phyloP scores from a whole-genome alignment of 2,113 vertebrate species.

The Tychaedon coryphoeus region DNA sequence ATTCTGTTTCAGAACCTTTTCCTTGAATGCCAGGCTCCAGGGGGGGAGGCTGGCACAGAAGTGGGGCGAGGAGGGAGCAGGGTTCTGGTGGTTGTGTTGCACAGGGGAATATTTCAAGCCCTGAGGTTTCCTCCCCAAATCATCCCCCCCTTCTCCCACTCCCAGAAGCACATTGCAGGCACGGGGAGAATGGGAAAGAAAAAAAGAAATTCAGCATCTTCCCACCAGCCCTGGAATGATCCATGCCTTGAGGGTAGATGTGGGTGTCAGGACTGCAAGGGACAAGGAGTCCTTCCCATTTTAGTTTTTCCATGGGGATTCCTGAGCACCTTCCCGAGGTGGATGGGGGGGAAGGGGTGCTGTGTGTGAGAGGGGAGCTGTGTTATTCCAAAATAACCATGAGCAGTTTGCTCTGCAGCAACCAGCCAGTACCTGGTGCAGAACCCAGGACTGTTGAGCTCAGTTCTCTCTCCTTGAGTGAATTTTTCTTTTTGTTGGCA shows the following conservation, averaged over 20 bases:
- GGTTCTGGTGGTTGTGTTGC: not conserved
- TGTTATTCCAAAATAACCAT: not conserved
- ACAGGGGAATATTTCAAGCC: constrained; percentile 24
- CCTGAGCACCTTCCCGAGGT: not conserved
- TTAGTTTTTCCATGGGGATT: not conserved
- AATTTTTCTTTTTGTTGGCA: constrained; percentile 27
- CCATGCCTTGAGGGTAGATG: not conserved
- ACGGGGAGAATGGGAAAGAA: not conserved
- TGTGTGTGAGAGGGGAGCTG: not conserved
- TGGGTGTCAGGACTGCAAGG: not conserved
- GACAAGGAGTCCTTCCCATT: not conserved
- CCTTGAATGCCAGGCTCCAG: not conserved
- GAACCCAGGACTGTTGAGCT: not conserved
- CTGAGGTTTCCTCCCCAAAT: not conserved
- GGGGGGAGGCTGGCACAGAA: not conserved
- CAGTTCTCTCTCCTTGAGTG: constrained; percentile 8
- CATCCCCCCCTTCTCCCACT: not conserved
- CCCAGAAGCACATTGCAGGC: not conserved
- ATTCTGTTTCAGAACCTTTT: not conserved
- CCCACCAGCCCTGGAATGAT: not conserved
- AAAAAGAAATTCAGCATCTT: not conserved
- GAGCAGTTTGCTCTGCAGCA: constrained; percentile 26
- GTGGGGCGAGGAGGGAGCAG: not conserved
- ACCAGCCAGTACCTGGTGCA: constrained; percentile 30
- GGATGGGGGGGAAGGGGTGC: not conserved